Base-by-base conservation (phyloP, 1,140 invertebrate species). In the Papilio xuthus region DNA sequence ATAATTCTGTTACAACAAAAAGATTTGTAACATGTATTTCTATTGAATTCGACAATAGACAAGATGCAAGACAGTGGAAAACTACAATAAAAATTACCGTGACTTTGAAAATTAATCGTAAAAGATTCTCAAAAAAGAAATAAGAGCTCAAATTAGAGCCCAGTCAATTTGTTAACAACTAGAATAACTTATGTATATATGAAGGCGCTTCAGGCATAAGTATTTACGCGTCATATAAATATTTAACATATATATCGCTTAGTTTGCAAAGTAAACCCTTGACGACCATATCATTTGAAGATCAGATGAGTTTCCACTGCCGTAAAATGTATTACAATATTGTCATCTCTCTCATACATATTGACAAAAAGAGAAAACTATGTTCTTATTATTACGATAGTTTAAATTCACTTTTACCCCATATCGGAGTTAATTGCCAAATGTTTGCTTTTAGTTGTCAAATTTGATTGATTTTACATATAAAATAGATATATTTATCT, bases 161-260 rank as follows among this genome's bases (percentile, higher is more conserved):
- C 69, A 70, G 37, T 70, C 37, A 37, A 41, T 70, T 20, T 42
- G 7, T 41, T 41, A 73, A 44, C 41, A 73, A 73, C 71, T 73
- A 73, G n/a, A 26, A 73, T 47, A 73, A 73, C 41, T 73, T 44
- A 73, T 42, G 41, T 73, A 73, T 47, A 73, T 71, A 71, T 26
- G 42, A 73, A 73, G 71, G 71, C 71, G 37, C 71, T 47, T 73
- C 15, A 73, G 71, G 71, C 71, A 73, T 73, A 73, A 73, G 71
- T 73, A 23, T 71, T 42, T 50, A 73, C 71, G 41, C 71, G 23
- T 73, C 13, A 44, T 73, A 20, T 50, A 50, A 73, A 18, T 71
- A 71, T 67, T 67, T 15, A 67, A 67, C 15, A 67, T 23, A 23
- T 63, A 18, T 53, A 53, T 20, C 18, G 20, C 23, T 56, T 20